phyloP scores from a whole-genome alignment of 2,113 vertebrate species.

The Neogobius melanostomus region DNA sequence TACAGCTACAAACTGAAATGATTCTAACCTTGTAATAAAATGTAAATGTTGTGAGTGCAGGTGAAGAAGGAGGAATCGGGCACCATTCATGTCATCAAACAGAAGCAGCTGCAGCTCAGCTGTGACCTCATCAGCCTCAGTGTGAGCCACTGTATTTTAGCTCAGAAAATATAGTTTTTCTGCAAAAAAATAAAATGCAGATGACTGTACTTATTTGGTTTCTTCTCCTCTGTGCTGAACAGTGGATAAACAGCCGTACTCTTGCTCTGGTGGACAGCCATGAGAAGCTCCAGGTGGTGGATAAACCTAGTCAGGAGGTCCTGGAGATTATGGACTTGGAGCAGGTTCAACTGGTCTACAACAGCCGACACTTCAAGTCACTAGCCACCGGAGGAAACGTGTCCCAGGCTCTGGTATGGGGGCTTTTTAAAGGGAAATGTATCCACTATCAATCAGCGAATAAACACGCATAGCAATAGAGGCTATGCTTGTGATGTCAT shows the following conservation, averaged over 20 bases:
- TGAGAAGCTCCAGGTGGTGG: conserved; percentile 93
- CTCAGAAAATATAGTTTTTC: background rate
- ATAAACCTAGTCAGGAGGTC: conserved; percentile 91
- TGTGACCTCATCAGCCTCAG: conserved; percentile 97
- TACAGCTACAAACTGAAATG: too few species aligned
- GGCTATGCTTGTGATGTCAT: too few species aligned
- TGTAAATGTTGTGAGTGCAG: conserved; percentile 61
- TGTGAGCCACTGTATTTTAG: conserved; percentile 75
- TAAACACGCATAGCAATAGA: too few species aligned
- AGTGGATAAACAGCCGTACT: conserved; percentile 97
- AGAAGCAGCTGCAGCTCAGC: conserved; percentile 90
- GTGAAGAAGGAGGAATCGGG: conserved; percentile 94
- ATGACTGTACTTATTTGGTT: background rate
- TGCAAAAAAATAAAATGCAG: background rate
- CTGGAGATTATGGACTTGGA: conserved; percentile 91
- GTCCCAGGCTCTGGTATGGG: conserved; percentile 91
- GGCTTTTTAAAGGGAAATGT: background rate
- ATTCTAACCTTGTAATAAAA: too few species aligned
- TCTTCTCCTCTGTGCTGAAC: background rate
- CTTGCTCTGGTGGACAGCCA: conserved; percentile 90
- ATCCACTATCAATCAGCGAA: too few species aligned
- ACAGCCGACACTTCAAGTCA: conserved; percentile 98
- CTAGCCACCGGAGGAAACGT: conserved; percentile 96
- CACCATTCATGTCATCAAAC: conserved; percentile 96
- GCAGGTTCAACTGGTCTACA: conserved; percentile 94